Percentiles rank a stretch among this genome's conserved stretches.
These are phyloP conservation scores for Oreohelix idahoensis DNA, from an alignment of 1,140 invertebrate genomes.

Conservation along the genomic window DNA sequence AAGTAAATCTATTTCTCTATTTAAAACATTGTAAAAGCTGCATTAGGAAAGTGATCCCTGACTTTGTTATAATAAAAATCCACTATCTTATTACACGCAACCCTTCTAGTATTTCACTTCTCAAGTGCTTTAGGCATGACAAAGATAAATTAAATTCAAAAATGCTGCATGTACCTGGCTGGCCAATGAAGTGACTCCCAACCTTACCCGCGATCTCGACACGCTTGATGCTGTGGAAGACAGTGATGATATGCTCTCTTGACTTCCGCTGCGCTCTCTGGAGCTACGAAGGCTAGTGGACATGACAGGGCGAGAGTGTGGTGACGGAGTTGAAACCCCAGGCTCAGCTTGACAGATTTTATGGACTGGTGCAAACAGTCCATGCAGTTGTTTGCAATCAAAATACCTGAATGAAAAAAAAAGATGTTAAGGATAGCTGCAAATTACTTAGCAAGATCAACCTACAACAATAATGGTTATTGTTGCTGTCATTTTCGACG, in stretches of 20 bases:
- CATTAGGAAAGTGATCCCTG: too few species aligned
- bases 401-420: constrained; percentile 84
- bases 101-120: too few species aligned
- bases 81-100: too few species aligned
- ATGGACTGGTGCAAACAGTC: constrained; percentile 90
- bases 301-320: constrained; percentile 53
- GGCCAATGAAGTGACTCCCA: constrained; percentile 81
- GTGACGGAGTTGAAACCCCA: constrained; percentile 50
- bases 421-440: neutral
- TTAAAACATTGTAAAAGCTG: too few species aligned
- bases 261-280: constrained; percentile 76
- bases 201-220: constrained; percentile 80
- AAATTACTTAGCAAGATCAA: too few species aligned
- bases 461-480: too few species aligned
- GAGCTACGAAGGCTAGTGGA: constrained; percentile 75
- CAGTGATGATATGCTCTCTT: constrained; percentile 87
- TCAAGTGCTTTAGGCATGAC: too few species aligned
- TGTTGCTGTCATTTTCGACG: too few species aligned
- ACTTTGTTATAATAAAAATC: too few species aligned
- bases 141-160: too few species aligned
- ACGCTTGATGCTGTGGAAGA: constrained; percentile 83
- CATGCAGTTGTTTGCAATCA: constrained; percentile 89
- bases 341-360: constrained; percentile 63
- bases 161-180: constrained; percentile 72
- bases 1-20: too few species aligned